Conservation (phyloP, 2,797 vertebrate genomes). For the Chlorospingus semifuscus region DNA sequence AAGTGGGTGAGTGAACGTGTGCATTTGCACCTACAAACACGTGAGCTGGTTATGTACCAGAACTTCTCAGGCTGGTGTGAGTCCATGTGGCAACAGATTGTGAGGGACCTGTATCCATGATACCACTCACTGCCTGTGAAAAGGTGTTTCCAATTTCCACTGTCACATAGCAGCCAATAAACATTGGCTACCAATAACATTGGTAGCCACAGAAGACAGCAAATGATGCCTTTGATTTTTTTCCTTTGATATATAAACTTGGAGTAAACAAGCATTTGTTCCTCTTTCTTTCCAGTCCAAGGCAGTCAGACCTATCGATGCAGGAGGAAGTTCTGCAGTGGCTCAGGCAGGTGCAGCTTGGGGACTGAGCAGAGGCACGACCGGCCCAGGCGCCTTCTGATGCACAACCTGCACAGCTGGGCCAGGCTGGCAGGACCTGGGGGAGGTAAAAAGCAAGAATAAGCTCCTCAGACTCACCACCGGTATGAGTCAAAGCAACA, state of each 20-base stretch:
- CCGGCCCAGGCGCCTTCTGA: slow-evolving; percentile 83
- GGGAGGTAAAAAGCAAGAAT: neutral
- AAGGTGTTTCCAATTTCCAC: neutral
- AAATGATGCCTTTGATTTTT: slow-evolving; percentile 1
- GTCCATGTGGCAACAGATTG: neutral
- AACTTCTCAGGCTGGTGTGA: neutral
- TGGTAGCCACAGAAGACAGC: neutral
- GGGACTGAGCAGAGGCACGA: slow-evolving; percentile 75
- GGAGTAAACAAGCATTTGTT: neutral
- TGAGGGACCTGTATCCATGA: neutral
- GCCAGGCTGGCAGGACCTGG: slow-evolving; percentile 83
- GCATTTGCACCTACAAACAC: neutral
- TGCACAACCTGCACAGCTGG: slow-evolving; percentile 84
- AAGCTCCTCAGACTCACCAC: neutral
- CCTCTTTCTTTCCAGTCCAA: neutral
- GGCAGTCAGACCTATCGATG: slow-evolving; percentile 70
- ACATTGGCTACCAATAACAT: too few species aligned
- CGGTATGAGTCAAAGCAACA: neutral
- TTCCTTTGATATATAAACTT: neutral
- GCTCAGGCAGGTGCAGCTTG: slow-evolving; percentile 82
- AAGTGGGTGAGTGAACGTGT: neutral
- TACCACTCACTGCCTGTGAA: neutral
- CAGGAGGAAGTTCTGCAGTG: slow-evolving; percentile 84
- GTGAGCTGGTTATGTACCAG: neutral
- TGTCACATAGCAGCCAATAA: neutral